Base-by-base conservation (phyloP, 2,113 vertebrate genomes). In the Gymnarchus niloticus region DNA sequence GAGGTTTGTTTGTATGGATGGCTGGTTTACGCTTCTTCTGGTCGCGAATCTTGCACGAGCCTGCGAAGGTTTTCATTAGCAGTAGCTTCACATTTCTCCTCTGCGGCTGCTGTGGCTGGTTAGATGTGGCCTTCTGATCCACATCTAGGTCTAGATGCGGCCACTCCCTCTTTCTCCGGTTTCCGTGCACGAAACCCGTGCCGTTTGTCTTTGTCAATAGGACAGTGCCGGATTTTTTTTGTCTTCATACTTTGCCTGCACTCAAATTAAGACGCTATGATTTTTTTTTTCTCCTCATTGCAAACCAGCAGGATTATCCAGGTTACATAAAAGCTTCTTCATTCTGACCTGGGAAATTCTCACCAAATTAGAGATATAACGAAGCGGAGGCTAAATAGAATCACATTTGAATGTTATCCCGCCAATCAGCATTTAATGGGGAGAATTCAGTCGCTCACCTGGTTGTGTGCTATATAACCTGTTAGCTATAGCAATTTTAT, bases 1-100 rank as follows among this genome's bases (percentile, higher is more conserved):
- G 23, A 9, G 44, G 59, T 56, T 82, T 48, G 25, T 86, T 86
- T 86, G 85, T 69, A 83, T 86, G 56, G 78, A 56, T 56, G 80
- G 46, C n/a, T 19, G 57, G 80, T 69, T 82, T 54, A 69, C 21
- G 44, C 51, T 52, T 28, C 33, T 17, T 41, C 33, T 28, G 48
- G 28, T n/a, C 44, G 59, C 12, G 33, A 25, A 73, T 44, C 85
- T 56, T 86, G 56, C 6, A 14, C 85, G 0, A 65, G 78, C 78
- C 56, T 8, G 23, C 80, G 41, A 54, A 69, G 19, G 33, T 82
- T 83, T 86, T 82, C 85, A 86, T 86, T 83, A 73, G 51, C 78
- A 86, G 85, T 69, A 56, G 54, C 46, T 86, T 61, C 80, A 83
- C 80, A 85, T 57, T 61, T 81, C 46, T 6, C 37, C 28, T 65